Evolutionary conservation across 2,797 vertebrate species (phyloP).

Genomic region (Distichodus sexfasciatus): DNA sequence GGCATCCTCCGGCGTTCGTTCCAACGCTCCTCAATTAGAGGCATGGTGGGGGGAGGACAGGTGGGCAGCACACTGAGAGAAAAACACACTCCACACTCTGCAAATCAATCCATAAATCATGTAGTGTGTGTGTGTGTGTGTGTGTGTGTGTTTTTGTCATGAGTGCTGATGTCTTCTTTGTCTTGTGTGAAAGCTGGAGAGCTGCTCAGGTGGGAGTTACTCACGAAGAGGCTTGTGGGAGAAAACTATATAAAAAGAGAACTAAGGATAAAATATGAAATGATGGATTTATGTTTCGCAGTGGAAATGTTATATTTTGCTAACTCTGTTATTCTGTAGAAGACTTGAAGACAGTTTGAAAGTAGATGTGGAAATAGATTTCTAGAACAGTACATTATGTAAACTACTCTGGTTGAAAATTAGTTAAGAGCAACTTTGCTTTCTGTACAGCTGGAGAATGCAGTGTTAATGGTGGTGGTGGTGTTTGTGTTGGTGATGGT

Average conservation of each 20-base stretch:
- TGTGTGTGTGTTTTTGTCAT: neutral
- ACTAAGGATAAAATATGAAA: too few relatives aligned
- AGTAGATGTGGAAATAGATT: too few relatives aligned
- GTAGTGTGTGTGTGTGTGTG: neutral
- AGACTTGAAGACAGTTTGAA: too few relatives aligned
- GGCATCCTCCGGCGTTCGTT: slow-evolving; percentile 49
- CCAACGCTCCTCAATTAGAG: slow-evolving; percentile 59
- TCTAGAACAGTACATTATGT: too few relatives aligned
- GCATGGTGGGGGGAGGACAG: slow-evolving; percentile 38
- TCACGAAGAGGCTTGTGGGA: neutral
- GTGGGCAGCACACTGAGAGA: neutral
- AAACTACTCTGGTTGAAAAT: too few relatives aligned
- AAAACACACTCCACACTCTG: slow-evolving; percentile 29
- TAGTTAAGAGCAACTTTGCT: too few relatives aligned
- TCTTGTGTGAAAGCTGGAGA: neutral
- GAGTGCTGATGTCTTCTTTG: neutral
- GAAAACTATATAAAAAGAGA: neutral
- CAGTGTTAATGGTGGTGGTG: too few relatives aligned
- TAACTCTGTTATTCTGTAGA: too few relatives aligned
- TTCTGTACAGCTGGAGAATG: too few relatives aligned
- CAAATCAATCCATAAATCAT: slow-evolving; percentile 38
- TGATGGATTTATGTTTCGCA: too few relatives aligned
- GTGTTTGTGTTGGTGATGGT: too few relatives aligned
- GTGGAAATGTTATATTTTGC: too few relatives aligned
- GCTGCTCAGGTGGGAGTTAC: neutral